phyloP scores from a whole-genome alignment of 53 echinoderm and acorn worm species.

The Echinometra lucunter region DNA sequence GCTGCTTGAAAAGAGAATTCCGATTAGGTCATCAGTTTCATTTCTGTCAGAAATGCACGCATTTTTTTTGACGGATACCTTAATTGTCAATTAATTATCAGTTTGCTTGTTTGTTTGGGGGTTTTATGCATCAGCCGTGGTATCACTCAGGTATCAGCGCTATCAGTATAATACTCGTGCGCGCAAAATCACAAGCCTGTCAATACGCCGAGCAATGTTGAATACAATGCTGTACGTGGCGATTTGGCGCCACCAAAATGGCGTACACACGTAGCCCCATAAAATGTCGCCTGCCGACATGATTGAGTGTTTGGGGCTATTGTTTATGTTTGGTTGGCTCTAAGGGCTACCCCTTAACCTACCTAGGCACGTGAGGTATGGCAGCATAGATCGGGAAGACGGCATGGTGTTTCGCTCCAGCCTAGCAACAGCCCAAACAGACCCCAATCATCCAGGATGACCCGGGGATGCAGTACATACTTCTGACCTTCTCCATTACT shows the following conservation, averaged over 20 bases:
- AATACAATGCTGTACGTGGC: background rate
- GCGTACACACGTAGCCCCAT: conserved; percentile 14
- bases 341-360: conserved; percentile 40
- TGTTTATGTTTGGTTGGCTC: conserved; percentile 51
- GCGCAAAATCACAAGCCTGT: background rate
- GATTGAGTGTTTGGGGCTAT: conserved; percentile 54
- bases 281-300: conserved; percentile 40
- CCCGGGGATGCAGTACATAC: background rate
- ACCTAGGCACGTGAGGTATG: conserved; percentile 26
- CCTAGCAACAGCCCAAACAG: conserved; percentile 55
- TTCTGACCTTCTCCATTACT: conserved; percentile 1
- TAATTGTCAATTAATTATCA: no score
- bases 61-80: no score
- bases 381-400: background rate
- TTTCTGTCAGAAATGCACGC: no score
- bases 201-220: background rate
- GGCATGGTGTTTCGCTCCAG: conserved; percentile 22
- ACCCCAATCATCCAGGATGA: background rate
- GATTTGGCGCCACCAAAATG: background rate
- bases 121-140: no score
- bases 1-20: no score
- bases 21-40: no score
- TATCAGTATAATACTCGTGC: background rate
- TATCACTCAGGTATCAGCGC: no score
- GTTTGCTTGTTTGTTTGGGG: no score